Evolutionary conservation across 2,113 vertebrate genomes (phyloP).

Genomic region (Ceuthmochares aereus): DNA sequence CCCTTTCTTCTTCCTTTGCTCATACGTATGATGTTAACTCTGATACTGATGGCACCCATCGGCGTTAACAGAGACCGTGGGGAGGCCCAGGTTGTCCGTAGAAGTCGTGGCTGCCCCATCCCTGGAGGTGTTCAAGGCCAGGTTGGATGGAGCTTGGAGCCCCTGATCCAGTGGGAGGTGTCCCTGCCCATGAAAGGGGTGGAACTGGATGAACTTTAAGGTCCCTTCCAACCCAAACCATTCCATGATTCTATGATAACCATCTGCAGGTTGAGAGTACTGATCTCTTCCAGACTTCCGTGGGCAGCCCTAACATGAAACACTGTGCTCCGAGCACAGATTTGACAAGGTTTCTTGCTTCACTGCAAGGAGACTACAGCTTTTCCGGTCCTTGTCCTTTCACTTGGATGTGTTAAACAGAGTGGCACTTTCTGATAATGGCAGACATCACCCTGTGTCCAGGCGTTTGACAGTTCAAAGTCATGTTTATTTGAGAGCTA

Average conservation of each 20-base stretch:
- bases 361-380: neutral
- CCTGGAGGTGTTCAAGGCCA: no score
- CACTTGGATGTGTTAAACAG: neutral
- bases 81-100: no score
- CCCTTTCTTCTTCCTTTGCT: neutral
- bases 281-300: neutral
- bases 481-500: neutral
- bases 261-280: neutral
- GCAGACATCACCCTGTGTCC: accelerated
- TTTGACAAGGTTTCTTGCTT: neutral
- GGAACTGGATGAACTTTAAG: no score
- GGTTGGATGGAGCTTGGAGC: no score
- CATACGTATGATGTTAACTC: accelerated
- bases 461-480: neutral
- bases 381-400: neutral
- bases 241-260: neutral
- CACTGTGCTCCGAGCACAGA: accelerated
- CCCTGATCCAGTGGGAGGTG: no score
- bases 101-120: no score
- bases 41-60: no score
- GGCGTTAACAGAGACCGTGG: no score
- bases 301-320: neutral
- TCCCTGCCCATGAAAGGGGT: no score
- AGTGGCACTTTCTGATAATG: neutral
- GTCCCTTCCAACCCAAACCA: no score